phyloP scores from a whole-genome alignment of 2,113 vertebrate genomes.

The Tupaia chinensis region DNA sequence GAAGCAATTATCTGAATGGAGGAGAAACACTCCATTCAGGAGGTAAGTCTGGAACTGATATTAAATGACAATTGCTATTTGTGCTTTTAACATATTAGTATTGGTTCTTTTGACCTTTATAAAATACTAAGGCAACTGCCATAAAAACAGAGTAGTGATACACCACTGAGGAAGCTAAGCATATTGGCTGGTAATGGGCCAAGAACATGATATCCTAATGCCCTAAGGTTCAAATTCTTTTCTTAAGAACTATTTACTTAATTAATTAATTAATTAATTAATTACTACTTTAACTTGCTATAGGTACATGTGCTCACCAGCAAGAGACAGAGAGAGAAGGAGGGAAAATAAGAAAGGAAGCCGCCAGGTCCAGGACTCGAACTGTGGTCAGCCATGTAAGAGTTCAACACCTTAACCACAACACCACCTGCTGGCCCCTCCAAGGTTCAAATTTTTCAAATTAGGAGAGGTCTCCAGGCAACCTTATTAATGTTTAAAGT shows the following conservation, averaged over 20 bases:
- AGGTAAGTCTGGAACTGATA: background rate
- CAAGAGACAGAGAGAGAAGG: too few species aligned
- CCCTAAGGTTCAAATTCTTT: background rate
- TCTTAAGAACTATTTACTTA: too few species aligned
- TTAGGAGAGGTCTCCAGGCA: background rate
- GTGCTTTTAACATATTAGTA: constrained; percentile 4
- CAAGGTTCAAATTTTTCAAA: background rate
- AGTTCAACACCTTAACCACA: too few species aligned
- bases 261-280: too few species aligned
- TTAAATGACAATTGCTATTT: background rate
- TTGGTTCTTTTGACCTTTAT: background rate
- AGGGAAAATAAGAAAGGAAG: too few species aligned
- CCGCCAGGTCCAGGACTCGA: too few species aligned
- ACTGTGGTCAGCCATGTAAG: too few species aligned
- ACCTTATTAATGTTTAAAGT: background rate
- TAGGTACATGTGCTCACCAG: too few species aligned
- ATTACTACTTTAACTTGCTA: too few species aligned
- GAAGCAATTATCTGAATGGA: background rate
- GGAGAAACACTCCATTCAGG: background rate
- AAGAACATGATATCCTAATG: background rate
- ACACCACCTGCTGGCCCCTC: too few species aligned
- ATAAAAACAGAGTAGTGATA: background rate
- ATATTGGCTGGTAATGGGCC: too few species aligned
- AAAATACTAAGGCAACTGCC: constrained; percentile 34
- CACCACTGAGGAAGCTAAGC: background rate